Conservation (phyloP, 2,113 vertebrate species). For the Otis tarda region DNA sequence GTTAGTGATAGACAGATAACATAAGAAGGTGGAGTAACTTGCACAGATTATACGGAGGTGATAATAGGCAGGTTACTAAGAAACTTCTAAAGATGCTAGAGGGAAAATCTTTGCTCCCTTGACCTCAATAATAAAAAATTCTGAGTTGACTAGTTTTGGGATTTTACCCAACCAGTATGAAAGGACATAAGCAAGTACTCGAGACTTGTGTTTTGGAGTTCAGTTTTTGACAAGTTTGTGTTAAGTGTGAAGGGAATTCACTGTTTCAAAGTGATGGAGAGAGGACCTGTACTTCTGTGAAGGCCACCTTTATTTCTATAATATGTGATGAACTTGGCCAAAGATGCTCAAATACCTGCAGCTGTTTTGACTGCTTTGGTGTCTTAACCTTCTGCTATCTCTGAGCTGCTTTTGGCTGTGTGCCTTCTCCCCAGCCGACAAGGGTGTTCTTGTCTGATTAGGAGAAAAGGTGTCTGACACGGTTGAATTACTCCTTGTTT, state of each 20-base stretch:
- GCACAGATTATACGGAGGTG: not conserved
- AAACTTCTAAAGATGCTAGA: not conserved
- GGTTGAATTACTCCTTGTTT: slow-evolving; percentile 44
- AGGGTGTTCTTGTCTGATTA: slow-evolving; percentile 60
- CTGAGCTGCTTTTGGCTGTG: slow-evolving; percentile 33
- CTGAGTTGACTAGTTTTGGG: not conserved
- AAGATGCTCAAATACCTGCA: not conserved
- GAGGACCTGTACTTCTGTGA: not conserved
- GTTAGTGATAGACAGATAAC: not conserved
- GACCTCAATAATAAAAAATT: not conserved
- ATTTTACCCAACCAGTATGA: not conserved
- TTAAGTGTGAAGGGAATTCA: not conserved
- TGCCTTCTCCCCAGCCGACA: slow-evolving; percentile 21
- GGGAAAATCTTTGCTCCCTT: not conserved
- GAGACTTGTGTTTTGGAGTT: not conserved
- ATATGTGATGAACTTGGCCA: not conserved
- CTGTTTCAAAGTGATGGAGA: not conserved
- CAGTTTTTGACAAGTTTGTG: not conserved
- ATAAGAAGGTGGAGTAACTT: not conserved
- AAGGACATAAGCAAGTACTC: not conserved
- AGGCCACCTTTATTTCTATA: not conserved
- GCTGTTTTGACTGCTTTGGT: slow-evolving; percentile 15
- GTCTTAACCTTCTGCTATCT: slow-evolving; percentile 49
- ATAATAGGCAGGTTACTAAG: not conserved
- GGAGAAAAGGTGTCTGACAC: slow-evolving; percentile 46